Conservation (phyloP, 2,797 vertebrate species). For the Rhynchotus rufescens region DNA sequence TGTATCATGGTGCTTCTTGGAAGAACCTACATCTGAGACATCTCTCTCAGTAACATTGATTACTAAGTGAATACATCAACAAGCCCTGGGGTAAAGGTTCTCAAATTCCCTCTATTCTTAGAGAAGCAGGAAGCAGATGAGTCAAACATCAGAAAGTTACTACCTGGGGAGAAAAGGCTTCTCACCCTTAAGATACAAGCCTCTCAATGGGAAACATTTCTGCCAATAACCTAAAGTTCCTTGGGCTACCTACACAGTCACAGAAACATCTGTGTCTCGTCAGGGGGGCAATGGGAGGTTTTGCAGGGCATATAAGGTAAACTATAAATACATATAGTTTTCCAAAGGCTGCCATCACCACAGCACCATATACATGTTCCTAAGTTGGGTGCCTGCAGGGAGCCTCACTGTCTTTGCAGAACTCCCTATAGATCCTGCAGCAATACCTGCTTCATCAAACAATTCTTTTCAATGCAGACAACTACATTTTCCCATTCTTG, state of each 20-base stretch:
- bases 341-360: background rate
- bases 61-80: background rate
- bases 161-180: background rate
- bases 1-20: background rate
- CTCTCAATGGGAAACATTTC: background rate
- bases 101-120: background rate
- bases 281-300: background rate
- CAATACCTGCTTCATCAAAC: background rate
- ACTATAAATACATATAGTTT: background rate
- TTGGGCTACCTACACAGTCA: background rate
- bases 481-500: background rate
- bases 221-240: background rate
- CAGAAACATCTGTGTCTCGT: background rate
- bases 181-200: background rate
- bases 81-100: background rate
- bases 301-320: background rate
- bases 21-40: background rate
- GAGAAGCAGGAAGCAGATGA: background rate
- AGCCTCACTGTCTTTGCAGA: background rate
- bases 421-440: background rate
- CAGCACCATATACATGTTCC: background rate
- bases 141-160: background rate
- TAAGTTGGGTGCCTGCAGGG: background rate
- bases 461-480: background rate
- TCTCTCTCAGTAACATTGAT: background rate